These are phyloP conservation scores for Lissonota sp. DNA, from an alignment of 2,888 invertebrate species.

Conservation along the genomic window DNA sequence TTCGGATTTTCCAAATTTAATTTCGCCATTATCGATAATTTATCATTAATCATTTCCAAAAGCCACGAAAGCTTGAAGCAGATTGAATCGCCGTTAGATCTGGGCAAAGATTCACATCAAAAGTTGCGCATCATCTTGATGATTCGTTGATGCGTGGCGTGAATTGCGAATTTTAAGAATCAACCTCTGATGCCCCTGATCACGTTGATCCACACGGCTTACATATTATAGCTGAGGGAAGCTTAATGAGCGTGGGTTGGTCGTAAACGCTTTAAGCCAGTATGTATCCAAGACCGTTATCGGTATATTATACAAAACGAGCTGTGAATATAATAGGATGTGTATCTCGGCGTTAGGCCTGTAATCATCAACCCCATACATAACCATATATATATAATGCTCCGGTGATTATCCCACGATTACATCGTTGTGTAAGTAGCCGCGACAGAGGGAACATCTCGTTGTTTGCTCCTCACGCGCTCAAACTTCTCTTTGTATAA, in stretches of 20 bases:
- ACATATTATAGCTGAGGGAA: background rate
- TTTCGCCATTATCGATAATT: no score
- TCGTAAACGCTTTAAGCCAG: conserved; percentile 50
- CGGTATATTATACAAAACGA: conserved; percentile 63
- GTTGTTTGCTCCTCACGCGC: background rate
- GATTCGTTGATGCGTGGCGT: no score
- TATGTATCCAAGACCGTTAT: conserved; percentile 58
- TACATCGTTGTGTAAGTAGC: conserved; percentile 78
- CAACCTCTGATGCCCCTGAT: background rate
- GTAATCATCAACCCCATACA: conserved; percentile 69
- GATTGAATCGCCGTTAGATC: no score
- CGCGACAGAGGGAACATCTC: conserved; percentile 71
- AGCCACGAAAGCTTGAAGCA: no score
- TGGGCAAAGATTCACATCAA: no score
- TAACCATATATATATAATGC: conserved; percentile 63
- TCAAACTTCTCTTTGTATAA: background rate
- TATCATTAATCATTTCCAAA: no score
- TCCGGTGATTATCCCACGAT: conserved; percentile 75
- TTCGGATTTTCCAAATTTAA: no score
- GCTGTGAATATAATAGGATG: conserved; percentile 62
- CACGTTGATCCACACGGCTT: conserved; percentile 24
- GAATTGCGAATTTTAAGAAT: no score
- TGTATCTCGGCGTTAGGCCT: conserved; percentile 44
- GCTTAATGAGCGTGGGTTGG: conserved; percentile 62
- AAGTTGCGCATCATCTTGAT: no score